Conservation (phyloP, 2,113 vertebrate genomes). For the Semnornis frantzii region DNA sequence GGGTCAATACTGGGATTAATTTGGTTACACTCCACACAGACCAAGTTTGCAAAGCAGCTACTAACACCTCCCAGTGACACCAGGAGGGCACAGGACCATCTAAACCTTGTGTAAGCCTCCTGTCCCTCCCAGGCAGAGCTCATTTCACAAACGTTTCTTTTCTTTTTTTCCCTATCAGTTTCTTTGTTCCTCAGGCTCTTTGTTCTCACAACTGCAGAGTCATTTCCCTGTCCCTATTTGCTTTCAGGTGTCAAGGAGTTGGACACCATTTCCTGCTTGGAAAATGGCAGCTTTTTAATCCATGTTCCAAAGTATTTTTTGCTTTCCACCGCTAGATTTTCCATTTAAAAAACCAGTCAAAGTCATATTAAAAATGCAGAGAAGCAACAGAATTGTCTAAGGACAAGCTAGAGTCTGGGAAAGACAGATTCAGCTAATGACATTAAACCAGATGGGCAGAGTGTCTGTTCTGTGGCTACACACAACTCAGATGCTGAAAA, state of each 20-base stretch:
- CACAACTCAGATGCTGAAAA: not conserved
- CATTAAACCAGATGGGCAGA: not conserved
- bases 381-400: not conserved
- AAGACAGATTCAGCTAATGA: not conserved
- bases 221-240: not conserved
- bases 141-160: not conserved
- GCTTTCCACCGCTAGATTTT: not conserved
- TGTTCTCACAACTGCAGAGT: not conserved
- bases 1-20: not conserved
- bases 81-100: not conserved
- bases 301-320: not conserved
- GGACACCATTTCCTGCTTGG: not conserved
- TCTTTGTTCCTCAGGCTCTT: not conserved
- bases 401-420: not conserved
- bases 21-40: not conserved
- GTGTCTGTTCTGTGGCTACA: not conserved
- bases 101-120: not conserved
- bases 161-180: not conserved
- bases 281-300: not conserved
- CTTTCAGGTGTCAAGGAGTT: not conserved
- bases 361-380: not conserved
- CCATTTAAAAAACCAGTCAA: not conserved
- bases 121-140: not conserved
- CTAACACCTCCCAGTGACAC: not conserved
- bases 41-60: not conserved